Conservation (phyloP, 1,140 invertebrate genomes). For the Procambarus clarkii region DNA sequence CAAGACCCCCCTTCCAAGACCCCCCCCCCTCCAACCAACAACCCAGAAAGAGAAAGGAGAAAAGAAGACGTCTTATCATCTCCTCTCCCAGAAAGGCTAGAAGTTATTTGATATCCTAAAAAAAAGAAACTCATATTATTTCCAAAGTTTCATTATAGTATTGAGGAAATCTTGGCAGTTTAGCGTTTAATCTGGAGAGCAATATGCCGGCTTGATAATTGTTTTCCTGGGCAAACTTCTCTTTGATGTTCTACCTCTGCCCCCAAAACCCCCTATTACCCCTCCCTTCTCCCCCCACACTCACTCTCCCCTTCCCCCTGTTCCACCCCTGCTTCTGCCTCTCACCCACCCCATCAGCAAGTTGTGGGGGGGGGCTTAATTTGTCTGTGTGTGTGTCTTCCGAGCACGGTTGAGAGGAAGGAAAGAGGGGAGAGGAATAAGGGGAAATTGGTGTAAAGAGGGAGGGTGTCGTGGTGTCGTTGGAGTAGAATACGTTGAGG, state of each 20-base stretch:
- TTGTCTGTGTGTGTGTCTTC: too few species aligned
- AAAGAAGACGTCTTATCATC: background rate
- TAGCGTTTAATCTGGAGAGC: constrained; percentile 46
- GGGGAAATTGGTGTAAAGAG: background rate
- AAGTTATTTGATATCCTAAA: constrained; percentile 53
- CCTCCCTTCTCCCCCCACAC: background rate
- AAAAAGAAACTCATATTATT: constrained; percentile 33
- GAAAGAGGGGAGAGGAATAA: background rate
- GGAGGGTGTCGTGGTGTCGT: background rate
- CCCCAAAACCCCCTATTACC: background rate
- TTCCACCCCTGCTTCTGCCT: too few species aligned
- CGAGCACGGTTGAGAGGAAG: background rate
- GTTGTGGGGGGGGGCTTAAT: too few species aligned
- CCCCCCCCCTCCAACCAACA: background rate
- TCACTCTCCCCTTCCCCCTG: background rate
- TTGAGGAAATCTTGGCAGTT: constrained; percentile 45
- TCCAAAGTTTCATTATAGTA: constrained; percentile 50
- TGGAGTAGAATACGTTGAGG: background rate
- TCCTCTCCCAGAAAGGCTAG: constrained; percentile 1
- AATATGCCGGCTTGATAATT: constrained; percentile 53
- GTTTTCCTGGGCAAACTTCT: constrained; percentile 24
- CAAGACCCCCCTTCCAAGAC: too few species aligned
- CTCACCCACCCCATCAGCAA: too few species aligned
- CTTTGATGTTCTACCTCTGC: constrained; percentile 13
- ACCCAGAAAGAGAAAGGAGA: background rate